Base-by-base conservation (phyloP, 2,113 vertebrate genomes). In the Tenebrosternarchus preto region DNA sequence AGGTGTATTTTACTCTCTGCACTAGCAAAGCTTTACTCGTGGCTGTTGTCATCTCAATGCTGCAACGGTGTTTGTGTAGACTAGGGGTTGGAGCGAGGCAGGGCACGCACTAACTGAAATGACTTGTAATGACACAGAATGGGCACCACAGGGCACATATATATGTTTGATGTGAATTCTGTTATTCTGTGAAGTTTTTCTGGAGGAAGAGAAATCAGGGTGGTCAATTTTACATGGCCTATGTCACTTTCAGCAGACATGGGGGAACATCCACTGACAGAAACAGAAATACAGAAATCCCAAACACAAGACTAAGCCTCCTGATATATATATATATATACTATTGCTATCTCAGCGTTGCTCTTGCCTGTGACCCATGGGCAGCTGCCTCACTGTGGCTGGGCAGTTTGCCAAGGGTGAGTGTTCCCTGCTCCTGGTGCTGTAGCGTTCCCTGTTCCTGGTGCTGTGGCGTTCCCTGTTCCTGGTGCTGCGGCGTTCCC, bases 301-400 rank as follows among this genome's bases (percentile, higher is more conserved):
- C n/a, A n/a, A n/a, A 19, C 33, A 16, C 43, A 50, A 50, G 2
- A 50, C 2, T 50, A 50, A 15, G 43, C 43, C 15, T 50, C 43
- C 43, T 11, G 12, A 12, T 50, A 12, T 50, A 12, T 50, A 12
- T 50, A 12, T 50, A 9, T 46, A 9, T 46, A 9, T 46, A 9
- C 11, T n/a, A n/a, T n/a, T n/a, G n/a, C n/a, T n/a, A n/a, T n/a
- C 61, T 80, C 27, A 77, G 36, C 73, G 68, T 63, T 61, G 55
- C 12, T 46, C 31, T 20, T 69, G 56, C 12, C 60, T 77, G 39
- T 69, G 53, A 15, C 6, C 61, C 36, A 22, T 83, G 63, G 39
- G 39, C 72, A 78, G 39, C 43, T 56, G 64, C 27, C 29, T 53
- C 19, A 61, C 17, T 80, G 69, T 56, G 60, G 56, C 71, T 75